Base-by-base conservation (phyloP, 2,113 vertebrate genomes). In the Apteryx mantelli region DNA sequence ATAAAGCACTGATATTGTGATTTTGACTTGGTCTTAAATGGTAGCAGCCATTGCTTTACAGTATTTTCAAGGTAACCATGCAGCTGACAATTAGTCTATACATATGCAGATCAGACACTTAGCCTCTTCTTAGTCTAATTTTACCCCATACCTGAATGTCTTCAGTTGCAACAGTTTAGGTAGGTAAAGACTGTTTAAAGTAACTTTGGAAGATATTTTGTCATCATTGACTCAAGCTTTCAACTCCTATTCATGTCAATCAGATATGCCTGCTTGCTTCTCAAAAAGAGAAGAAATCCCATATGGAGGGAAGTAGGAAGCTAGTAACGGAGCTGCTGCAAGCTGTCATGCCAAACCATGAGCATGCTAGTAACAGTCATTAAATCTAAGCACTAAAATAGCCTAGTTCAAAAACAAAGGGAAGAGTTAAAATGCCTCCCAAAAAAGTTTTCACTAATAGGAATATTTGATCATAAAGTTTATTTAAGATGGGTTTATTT, bases 261-360 rank as follows among this genome's bases (percentile, higher is more conserved):
- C 0, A 0, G 18, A 15, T 25, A 26, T 34, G 61, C 19, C 44
- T 44, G 8, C 55, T 74, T 38, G n/a, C 28, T 52, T 79, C 68
- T 66, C 73, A 80, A 58, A 58, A 30, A 89, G 52, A 50, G n/a
- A 80, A 77, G 10, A 69, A 73, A 69, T 38, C 25, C 18, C 46
- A 30, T 4, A 21, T 11, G 32, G 32, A 40, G 28, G 34, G 38
- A 69, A 78, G 68, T 21, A 0, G 0, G 48, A 34, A 70, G 13
- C 30, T 36, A 68, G 38, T 32, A 61, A 64, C 1, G 9, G 42
- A 91, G 44, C 66, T 64, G 61, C 14, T 1, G 0, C 61, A 79
- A 86, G 46, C 42, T n/a, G 53, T 30, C 19, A 7, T 13, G 19
- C 22, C 78, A 77, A 63, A 73, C 32, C 52, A 73, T 3, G 5